Conservation (phyloP, 2,797 vertebrate species). For the Brachymystax lenok region DNA sequence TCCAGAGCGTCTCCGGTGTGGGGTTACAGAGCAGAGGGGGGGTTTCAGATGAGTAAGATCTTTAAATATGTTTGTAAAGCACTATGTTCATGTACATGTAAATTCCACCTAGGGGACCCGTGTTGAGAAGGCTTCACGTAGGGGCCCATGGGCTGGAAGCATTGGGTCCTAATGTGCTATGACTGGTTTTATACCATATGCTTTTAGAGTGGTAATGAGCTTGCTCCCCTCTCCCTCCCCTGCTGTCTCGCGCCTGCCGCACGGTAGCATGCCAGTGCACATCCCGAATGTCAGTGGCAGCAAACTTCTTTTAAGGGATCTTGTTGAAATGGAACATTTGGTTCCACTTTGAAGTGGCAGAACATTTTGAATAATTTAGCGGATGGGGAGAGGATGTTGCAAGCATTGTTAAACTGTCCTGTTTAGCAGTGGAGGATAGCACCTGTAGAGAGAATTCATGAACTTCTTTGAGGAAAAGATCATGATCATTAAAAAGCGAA, state of each 20-base stretch:
- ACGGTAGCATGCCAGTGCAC: constrained; percentile 36
- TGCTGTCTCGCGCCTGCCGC: neutral
- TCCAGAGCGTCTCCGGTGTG: constrained; percentile 72
- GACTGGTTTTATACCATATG: constrained; percentile 39
- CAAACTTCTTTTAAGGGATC: constrained; percentile 64
- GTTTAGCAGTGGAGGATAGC: constrained; percentile 64
- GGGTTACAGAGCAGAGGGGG: constrained; percentile 15
- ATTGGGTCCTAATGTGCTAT: constrained; percentile 31
- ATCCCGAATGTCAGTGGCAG: constrained; percentile 64
- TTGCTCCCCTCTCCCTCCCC: neutral
- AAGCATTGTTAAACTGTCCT: constrained; percentile 69
- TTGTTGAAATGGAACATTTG: constrained; percentile 71
- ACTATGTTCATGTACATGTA: neutral
- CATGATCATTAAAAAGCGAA: no score
- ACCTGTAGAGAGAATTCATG: neutral
- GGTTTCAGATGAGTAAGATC: neutral
- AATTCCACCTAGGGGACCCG: constrained; percentile 24
- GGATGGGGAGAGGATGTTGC: constrained; percentile 55
- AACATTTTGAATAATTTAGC: constrained; percentile 76
- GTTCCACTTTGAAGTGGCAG: constrained; percentile 71
- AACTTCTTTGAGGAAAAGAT: no score
- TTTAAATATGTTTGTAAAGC: neutral
- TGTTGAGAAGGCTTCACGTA: constrained; percentile 5
- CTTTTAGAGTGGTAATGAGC: constrained; percentile 47
- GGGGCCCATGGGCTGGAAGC: neutral